Evolutionary conservation across 1,140 invertebrate species (phyloP).

Genomic region (Aphelinus certus): DNA sequence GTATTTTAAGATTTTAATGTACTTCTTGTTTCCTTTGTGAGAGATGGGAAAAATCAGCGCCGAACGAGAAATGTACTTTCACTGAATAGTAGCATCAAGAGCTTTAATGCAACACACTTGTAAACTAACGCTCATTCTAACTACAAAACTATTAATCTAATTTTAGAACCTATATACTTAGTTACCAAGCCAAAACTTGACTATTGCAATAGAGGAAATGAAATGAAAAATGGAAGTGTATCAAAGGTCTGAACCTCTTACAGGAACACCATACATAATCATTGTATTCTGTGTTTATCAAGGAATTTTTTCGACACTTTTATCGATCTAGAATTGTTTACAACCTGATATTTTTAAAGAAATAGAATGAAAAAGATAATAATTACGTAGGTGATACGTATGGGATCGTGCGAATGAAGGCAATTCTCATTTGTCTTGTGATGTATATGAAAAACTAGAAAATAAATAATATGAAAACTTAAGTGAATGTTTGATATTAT

Average conservation of each 20-base stretch:
- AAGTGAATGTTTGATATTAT: conserved; percentile 45
- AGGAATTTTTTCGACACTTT: conserved; percentile 31
- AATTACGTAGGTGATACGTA: conserved; percentile 30
- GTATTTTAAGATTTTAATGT: conserved; percentile 12
- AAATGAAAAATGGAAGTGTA: background rate
- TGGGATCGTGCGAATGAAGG: conserved; percentile 47
- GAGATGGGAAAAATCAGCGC: conserved; percentile 18
- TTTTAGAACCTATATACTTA: conserved; percentile 52
- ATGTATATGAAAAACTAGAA: conserved; percentile 47
- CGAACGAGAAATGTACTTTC: conserved; percentile 15
- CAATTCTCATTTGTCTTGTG: conserved; percentile 31
- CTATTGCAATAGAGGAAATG: conserved; percentile 42
- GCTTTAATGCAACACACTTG: conserved; percentile 35
- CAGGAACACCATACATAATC: conserved; percentile 11
- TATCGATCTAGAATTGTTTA: conserved; percentile 5
- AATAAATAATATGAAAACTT: conserved; percentile 12
- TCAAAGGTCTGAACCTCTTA: conserved; percentile 14
- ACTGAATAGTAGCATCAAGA: conserved; percentile 22
- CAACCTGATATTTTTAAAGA: conserved; percentile 33
- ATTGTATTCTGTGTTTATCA: conserved; percentile 23
- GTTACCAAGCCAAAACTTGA: conserved; percentile 61
- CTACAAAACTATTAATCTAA: conserved; percentile 48
- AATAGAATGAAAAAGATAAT: conserved; percentile 30
- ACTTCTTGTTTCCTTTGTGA: background rate
- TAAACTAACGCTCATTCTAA: conserved; percentile 39